Percentiles rank a stretch among this genome's conserved stretches.
These are phyloP conservation scores for Rhamphomyia laevipes DNA, from an alignment of 2,888 invertebrate genomes.

Conservation along the genomic window DNA sequence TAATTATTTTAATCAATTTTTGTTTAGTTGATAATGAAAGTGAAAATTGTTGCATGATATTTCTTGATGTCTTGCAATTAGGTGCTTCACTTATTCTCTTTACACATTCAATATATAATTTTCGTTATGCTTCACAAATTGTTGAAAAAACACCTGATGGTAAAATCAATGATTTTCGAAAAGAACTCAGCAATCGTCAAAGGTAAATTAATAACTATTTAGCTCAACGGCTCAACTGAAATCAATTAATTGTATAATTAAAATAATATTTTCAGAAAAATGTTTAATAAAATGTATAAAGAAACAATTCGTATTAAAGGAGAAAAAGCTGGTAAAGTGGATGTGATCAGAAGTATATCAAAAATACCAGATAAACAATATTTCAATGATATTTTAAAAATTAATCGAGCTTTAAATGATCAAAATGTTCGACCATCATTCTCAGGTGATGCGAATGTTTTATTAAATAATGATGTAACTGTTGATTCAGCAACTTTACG, in stretches of 20 bases:
- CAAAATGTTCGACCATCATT: slow-evolving; percentile 24
- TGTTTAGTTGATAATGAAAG: too few relatives aligned
- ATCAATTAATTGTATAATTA: neutral
- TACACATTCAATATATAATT: slow-evolving; percentile 31
- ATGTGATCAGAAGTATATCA: slow-evolving; percentile 29
- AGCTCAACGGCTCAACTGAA: neutral
- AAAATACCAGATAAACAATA: slow-evolving; percentile 29
- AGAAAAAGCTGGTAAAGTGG: slow-evolving; percentile 21
- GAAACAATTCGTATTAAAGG: slow-evolving; percentile 27
- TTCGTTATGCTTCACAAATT: slow-evolving; percentile 28
- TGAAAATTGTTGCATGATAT: too few relatives aligned
- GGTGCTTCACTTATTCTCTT: slow-evolving; percentile 29
- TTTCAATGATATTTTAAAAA: slow-evolving; percentile 29
- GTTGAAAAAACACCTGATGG: slow-evolving; percentile 21
- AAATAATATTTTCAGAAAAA: slow-evolving; percentile 20
- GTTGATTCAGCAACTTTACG: slow-evolving; percentile 22
- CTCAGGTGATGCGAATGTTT: slow-evolving; percentile 20
- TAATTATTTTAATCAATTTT: too few relatives aligned
- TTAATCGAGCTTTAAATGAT: slow-evolving; percentile 11
- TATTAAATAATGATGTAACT: slow-evolving; percentile 26
- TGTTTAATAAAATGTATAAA: slow-evolving; percentile 28
- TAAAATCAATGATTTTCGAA: slow-evolving; percentile 21
- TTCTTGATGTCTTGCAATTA: too few relatives aligned
- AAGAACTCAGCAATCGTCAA: slow-evolving; percentile 26
- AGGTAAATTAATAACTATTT: slow-evolving; percentile 18